Conservation (phyloP, 2,797 vertebrate genomes). For the Numenius phaeopus region DNA sequence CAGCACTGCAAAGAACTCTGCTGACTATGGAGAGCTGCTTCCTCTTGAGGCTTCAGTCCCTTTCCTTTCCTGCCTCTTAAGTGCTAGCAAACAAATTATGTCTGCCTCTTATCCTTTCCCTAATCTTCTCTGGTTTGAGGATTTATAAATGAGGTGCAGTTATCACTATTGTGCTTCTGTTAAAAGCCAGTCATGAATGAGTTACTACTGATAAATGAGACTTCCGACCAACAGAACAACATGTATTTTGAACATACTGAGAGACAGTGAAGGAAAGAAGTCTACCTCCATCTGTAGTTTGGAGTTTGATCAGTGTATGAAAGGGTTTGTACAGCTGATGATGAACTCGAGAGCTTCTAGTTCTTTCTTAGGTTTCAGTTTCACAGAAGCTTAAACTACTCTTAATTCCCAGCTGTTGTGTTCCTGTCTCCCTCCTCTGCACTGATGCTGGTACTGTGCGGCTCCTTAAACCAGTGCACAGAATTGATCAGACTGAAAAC, state of each 20-base stretch:
- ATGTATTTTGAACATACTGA: neutral
- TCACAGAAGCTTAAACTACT: neutral
- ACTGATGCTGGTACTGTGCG: neutral
- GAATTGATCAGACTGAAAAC: neutral
- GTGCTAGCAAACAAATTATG: neutral
- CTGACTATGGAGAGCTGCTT: neutral
- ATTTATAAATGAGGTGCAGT: neutral
- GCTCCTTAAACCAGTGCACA: neutral
- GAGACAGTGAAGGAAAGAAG: neutral
- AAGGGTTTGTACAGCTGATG: neutral
- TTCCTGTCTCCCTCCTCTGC: neutral
- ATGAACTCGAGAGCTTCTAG: neutral
- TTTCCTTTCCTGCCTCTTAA: neutral
- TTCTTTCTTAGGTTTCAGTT: slow-evolving; percentile 14
- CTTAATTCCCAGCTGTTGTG: slow-evolving; percentile 24
- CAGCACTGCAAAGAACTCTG: neutral
- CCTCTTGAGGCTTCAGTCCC: neutral
- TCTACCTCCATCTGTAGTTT: neutral
- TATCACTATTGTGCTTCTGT: neutral
- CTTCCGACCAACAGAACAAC: neutral
- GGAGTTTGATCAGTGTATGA: neutral
- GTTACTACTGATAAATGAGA: neutral
- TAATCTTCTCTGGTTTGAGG: neutral
- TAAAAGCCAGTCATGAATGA: neutral
- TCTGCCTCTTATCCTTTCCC: neutral